These are phyloP conservation scores for Eremobia ochroleuca DNA, from an alignment of 2,888 invertebrate species.

Conservation along the genomic window DNA sequence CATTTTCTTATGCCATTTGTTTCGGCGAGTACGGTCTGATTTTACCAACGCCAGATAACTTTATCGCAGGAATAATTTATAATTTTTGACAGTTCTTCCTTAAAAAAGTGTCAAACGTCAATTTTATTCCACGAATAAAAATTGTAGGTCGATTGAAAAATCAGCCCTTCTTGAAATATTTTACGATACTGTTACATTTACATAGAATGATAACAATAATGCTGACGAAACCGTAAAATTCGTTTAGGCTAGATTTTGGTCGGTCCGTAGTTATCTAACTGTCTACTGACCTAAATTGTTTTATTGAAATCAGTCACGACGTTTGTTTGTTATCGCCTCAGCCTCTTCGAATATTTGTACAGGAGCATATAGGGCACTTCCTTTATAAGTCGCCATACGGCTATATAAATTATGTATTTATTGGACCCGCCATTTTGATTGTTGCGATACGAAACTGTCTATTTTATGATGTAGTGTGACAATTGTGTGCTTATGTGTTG, in stretches of 20 bases:
- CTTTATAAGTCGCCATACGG: conserved; percentile 28
- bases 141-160: too few species aligned
- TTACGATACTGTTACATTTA: conserved; percentile 47
- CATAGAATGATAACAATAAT: conserved; percentile 41
- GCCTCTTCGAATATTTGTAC: conserved; percentile 39
- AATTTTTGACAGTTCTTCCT: too few species aligned
- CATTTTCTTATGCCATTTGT: conserved; percentile 42
- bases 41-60: too few species aligned
- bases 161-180: too few species aligned
- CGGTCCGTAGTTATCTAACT: not conserved
- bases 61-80: too few species aligned
- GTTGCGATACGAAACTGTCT: conserved; percentile 34
- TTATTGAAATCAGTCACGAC: conserved; percentile 56
- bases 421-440: conserved; percentile 38
- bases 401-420: conserved; percentile 60
- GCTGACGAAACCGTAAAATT: conserved; percentile 29
- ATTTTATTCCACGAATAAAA: too few species aligned
- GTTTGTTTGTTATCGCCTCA: conserved; percentile 17
- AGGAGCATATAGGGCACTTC: conserved; percentile 35
- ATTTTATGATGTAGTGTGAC: conserved; percentile 42
- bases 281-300: conserved; percentile 38
- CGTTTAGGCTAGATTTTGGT: conserved; percentile 18
- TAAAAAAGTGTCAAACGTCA: too few species aligned
- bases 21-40: too few species aligned
- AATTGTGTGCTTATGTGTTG: conserved; percentile 33